Evolutionary conservation across 2,797 vertebrate species (phyloP).

Genomic region (Strix occidentalis): DNA sequence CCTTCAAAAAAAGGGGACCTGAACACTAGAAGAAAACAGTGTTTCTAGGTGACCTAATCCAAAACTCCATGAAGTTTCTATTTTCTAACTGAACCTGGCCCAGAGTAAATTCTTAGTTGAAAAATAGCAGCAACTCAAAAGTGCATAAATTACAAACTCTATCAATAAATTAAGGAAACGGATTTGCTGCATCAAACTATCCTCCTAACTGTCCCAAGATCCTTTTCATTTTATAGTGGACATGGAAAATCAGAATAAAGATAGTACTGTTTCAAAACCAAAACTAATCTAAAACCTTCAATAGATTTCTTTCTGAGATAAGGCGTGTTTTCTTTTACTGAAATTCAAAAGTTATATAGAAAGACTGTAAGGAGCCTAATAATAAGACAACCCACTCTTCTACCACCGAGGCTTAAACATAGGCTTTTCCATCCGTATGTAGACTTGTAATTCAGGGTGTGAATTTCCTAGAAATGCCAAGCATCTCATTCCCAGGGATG

Average conservation of each 20-base stretch:
- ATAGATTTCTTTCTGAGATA: not conserved
- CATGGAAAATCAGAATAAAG: not conserved
- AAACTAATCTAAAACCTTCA: not conserved
- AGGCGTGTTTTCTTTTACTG: not conserved
- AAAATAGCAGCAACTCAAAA: constrained; percentile 53
- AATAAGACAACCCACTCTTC: not conserved
- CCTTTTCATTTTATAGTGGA: not conserved
- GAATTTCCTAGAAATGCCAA: not conserved
- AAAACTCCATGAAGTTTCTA: not conserved
- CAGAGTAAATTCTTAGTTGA: constrained; percentile 29
- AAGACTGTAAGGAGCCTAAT: not conserved
- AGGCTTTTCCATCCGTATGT: not conserved
- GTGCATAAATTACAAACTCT: constrained; percentile 37
- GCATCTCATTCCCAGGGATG: not conserved
- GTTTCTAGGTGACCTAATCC: not conserved
- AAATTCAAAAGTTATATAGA: not conserved
- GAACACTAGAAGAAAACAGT: not conserved
- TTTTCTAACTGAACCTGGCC: not conserved
- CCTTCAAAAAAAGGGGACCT: not conserved
- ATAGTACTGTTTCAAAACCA: not conserved
- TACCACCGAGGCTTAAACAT: not conserved
- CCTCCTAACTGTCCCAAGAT: not conserved
- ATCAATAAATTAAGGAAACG: constrained; percentile 33
- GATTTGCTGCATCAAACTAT: constrained; percentile 17
- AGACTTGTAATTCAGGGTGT: not conserved